These are phyloP conservation scores for Pogonomyrmex californicus DNA, from an alignment of 1,140 invertebrate genomes.

Conservation along the genomic window DNA sequence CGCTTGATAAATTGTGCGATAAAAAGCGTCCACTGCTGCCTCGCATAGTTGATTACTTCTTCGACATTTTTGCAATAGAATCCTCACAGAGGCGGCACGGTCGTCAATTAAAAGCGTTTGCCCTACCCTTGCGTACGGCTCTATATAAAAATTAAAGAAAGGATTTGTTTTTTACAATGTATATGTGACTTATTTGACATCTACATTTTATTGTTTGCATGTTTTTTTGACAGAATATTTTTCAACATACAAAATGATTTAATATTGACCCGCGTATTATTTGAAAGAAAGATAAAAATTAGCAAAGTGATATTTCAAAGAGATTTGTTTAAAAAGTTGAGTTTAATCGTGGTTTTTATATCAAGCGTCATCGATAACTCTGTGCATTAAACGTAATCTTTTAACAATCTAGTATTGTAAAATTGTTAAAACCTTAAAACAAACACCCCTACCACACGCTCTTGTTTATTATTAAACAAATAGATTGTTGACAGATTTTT, in stretches of 20 bases:
- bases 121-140: not conserved
- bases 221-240: too few species aligned
- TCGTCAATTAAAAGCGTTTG: conserved; percentile 28
- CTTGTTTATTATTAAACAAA: not conserved
- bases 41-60: conserved; percentile 49
- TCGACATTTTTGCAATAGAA: conserved; percentile 53
- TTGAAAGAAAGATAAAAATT: too few species aligned
- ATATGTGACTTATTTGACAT: not conserved
- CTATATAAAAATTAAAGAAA: not conserved
- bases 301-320: too few species aligned
- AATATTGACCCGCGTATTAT: too few species aligned
- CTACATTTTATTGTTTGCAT: not conserved
- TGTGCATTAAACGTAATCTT: not conserved
- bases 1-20: conserved; percentile 63
- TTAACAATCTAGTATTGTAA: not conserved
- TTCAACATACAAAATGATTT: too few species aligned
- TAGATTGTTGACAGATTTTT: too few species aligned
- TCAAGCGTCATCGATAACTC: too few species aligned
- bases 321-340: too few species aligned
- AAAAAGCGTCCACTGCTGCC: conserved; percentile 41
- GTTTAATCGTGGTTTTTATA: too few species aligned
- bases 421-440: too few species aligned
- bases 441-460: too few species aligned
- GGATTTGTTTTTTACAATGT: not conserved
- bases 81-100: not conserved